Base-by-base conservation (phyloP, 1,140 invertebrate species). In the Drosophila funebris region DNA sequence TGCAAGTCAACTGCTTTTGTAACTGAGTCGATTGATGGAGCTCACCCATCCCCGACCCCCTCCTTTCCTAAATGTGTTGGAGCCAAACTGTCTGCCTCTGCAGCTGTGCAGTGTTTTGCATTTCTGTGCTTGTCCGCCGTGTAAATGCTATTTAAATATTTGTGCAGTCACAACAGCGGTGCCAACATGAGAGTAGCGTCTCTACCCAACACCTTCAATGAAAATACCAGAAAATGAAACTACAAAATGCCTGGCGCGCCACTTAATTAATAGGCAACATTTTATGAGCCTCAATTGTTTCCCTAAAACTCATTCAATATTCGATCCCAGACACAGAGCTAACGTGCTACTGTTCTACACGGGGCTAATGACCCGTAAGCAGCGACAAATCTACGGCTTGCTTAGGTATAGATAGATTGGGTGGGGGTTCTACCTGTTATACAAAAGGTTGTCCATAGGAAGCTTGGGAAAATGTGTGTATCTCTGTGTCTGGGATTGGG, bases 61-160 rank as follows among this genome's bases (percentile, higher is more conserved):
- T 27, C 3, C 3, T 16, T 13, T 14, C 13, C 14, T 8, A 44
- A 56, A 29, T 33, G 61, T 27, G 46, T 20, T 36, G 61, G 33
- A 66, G 60, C 79, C 78, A 66, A 61, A 50, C 79, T 74, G 79
- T 82, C 78, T 83, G 69, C 29, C 33, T 27, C 27, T 29, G 53
- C 53, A 73, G 71, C 77, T 76, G 77, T 64, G 44, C 44, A 44
- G 27, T 78, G 64, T 60, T 77, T 82, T 67, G 78, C 69, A 76
- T 76, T 81, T 64, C 43, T 63, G 52, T 68, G 73, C 64, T 81
- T 64, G 78, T 37, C 29, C 31, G 22, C 46, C 44, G 69, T 66
- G 78, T 73, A 76, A 81, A 82, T 82, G 70, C 57, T 56, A 71
- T 71, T 66, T 75, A 78, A 83, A 83, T 78, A 78, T 83, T 75